Evolutionary conservation across 1,140 invertebrate species (phyloP).

Genomic region (Drosophila funebris): DNA sequence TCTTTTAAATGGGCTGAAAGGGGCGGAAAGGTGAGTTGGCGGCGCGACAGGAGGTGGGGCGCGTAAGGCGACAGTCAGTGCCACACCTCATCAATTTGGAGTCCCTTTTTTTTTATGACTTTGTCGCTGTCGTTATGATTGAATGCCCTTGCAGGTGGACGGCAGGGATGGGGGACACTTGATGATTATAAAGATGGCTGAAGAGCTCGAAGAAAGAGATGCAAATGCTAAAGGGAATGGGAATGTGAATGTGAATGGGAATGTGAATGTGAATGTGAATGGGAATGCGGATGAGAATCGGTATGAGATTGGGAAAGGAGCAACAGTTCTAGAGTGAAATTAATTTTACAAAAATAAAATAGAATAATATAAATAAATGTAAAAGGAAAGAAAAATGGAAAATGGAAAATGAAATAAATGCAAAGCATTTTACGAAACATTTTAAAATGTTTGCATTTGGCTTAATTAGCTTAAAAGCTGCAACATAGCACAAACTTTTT

Average conservation of each 20-base stretch:
- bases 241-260: neutral
- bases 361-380: constrained; percentile 9
- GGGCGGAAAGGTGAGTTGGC: constrained; percentile 60
- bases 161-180: neutral
- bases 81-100: constrained; percentile 69
- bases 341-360: constrained; percentile 18
- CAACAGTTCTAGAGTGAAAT: constrained; percentile 1
- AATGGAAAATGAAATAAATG: constrained; percentile 4
- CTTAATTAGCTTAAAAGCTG: constrained; percentile 59
- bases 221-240: neutral
- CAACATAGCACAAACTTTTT: constrained; percentile 33
- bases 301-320: neutral
- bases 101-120: constrained; percentile 45
- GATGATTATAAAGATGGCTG: constrained; percentile 2
- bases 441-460: constrained; percentile 30
- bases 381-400: neutral
- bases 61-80: constrained; percentile 49
- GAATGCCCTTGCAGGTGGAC: constrained; percentile 53
- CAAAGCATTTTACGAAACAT: constrained; percentile 32
- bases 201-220: neutral
- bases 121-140: constrained; percentile 53
- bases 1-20: constrained; percentile 50
- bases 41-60: neutral
- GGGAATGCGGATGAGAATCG: neutral
- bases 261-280: neutral